Base-by-base conservation (phyloP, 2,797 vertebrate genomes). In the Streptopelia turtur region DNA sequence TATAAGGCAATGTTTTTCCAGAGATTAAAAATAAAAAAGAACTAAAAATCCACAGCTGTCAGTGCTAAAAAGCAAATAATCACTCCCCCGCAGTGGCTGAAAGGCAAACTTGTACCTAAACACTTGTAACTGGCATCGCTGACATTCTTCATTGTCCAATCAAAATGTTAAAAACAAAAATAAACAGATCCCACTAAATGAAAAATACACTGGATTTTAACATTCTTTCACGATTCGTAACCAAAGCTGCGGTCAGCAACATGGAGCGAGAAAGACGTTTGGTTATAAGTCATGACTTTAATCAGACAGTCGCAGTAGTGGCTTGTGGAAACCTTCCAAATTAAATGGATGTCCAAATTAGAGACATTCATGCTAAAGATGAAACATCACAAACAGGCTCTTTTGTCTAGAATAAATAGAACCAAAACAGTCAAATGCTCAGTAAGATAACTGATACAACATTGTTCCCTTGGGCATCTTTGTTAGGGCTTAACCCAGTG, bases 191-290 rank as follows among this genome's bases (percentile, higher is more conserved):
- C 52, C 60, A 77, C 66, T 66, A 72, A 91, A 21, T 68, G 61
- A 76, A 92, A 92, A 94, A 84, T 74, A 79, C 45, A 47, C 33
- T 84, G 45, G 56, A 89, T 87, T 94, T 96, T 90, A 82, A 57
- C 63, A 90, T 91, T 96, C 80, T 89, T 94, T 91, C 93, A 90
- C 90, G 93, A 87, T 89, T 92, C 91, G 64, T 87, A 89, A 96
- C 68, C 80, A 68, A 91, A 84, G 33, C 70, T 95, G 95, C 0
- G 7, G 87, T 95, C 83, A 92, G 64, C 56, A 93, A 61, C 70
- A 80, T 12, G 45, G 77, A 79, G 56, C 2, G 25, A 96, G 83
- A 93, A 81, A 41, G 53, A 63, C 5, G 3, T 70, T 94, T 82
- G 83, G 56, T 91, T 95, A 2, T 50, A 91, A 94, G 83, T 90